Evolutionary conservation across 92 coral and sea anemone genomes (phyloP), one percentile per base, ranked within the genome.

Genomic region (Phymanthus crucifer): DNA sequence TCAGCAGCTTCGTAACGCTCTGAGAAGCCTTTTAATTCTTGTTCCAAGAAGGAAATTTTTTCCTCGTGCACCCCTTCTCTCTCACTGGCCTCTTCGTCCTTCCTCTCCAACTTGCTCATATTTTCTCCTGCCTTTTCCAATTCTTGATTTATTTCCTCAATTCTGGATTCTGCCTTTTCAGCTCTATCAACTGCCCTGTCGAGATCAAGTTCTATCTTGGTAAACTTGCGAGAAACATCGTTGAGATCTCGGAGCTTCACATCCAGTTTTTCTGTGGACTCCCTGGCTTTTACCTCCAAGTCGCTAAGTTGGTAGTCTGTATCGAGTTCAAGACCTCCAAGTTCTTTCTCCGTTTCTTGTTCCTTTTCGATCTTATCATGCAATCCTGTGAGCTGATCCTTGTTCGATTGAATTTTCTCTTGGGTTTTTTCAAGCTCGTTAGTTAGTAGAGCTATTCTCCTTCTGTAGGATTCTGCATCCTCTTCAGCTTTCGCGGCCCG

Each of bases 141-240:
- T 61, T 82, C 80, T 50, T 73, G 61, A 33, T 86, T 88, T 57
- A 78, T 69, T 6, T 86, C 88, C 1, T 58, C 29, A 45, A 89
- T 79, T 57, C 87, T 85, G 21, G 72, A 72, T 26, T 66, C 46
- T 14, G 90, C 90, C 36, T 32, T 71, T 21, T 86, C 90, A 50
- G 17, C 52, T 32, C 90, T 87, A 16, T 54, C 87, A 36, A 48
- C 71, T 11, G 90, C 76, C 33, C 85, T 80, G 26, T 77, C 32
- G 1, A 82, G 27, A 43, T 89, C 93, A 66, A 71, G 80, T 66
- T 86, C 86, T 19, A 81, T 64, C 45, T 82, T 85, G 18, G 93
- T 89, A 38, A 77, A 82, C 79, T 83, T 89, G 35, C 93, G 80
- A 3, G 81, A 88, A 16, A 80, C 87, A 36, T 89, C 90, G 83